Evolutionary conservation across 1,140 invertebrate species (phyloP), one percentile per base, ranked within the genome.

Genomic region (Drosophila tropicalis): DNA sequence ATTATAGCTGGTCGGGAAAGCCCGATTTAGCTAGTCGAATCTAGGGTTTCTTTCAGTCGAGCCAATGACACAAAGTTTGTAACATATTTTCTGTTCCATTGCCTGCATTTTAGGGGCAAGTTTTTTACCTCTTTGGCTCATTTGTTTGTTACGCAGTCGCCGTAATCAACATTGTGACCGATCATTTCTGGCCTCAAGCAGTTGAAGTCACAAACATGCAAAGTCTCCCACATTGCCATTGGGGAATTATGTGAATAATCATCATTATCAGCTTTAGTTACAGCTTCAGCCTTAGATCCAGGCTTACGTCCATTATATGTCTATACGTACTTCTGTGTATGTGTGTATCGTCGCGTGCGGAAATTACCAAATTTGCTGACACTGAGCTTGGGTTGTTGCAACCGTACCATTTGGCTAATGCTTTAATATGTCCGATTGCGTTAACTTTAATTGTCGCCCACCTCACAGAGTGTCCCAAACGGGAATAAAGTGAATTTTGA

Each of bases 331-430:
- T n/a, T n/a, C n/a, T n/a, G n/a, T n/a, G 62, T 70, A n/a, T 79
- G 72, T 72, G 83, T 86, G 63, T 82, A 76, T 79, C 60, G 58
- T 83, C 71, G 83, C 79, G 72, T 89, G 83, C 79, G 76, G 80
- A 87, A 86, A 79, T 76, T 51, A 69, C 76, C 57, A 67, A 83
- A 76, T 79, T 66, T 70, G 41, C 54, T 51, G 73, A 57, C 22
- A 22, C 63, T 6, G 34, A 19, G 25, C 15, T 13, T 72, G 29
- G 39, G 9, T 54, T 78, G 55, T 74, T 71, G 76, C 47, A 71
- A 76, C 56, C 17, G 57, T 41, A 57, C 15, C 29, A 57, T 6
- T 36, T 36, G 32, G 29, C 32, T 17, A 29, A 57, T 58, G 56
- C 3, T 34, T n/a, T n/a, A 57, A 57, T 5, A n/a, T 56, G 54